A percentile compares a stretch with the other conserved stretches of the same genome.
Conservation (phyloP, 2,113 vertebrate species). For the Gallinago jamesoni region DNA sequence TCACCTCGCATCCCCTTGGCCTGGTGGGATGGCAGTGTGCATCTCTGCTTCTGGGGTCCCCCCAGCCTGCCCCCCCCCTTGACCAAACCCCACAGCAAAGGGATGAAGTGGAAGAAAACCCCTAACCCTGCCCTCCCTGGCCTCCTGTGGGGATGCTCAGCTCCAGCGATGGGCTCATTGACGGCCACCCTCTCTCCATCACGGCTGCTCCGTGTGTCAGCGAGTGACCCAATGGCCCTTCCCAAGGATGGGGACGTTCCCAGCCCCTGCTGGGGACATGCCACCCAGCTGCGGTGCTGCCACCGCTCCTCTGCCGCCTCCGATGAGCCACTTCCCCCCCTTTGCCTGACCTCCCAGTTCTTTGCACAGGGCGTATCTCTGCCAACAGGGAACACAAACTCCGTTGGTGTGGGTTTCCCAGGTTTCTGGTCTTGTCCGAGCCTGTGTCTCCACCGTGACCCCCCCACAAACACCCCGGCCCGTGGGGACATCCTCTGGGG, state of each 20-base stretch:
- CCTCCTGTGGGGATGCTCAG: background rate
- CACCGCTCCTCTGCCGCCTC: background rate
- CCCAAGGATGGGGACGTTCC: accelerated
- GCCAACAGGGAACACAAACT: too few species aligned
- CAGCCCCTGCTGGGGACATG: background rate
- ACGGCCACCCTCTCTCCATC: background rate
- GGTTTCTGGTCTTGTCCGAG: background rate
- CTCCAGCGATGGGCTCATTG: background rate
- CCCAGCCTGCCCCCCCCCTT: too few species aligned
- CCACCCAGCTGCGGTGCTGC: background rate
- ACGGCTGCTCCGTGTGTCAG: background rate
- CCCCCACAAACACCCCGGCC: too few species aligned
- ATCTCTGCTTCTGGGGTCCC: background rate
- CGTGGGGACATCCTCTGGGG: background rate
- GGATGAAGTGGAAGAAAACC: background rate
- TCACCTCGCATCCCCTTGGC: accelerated
- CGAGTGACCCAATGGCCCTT: background rate
- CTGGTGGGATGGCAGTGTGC: accelerated
- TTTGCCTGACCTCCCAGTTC: too few species aligned
- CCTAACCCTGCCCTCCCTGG: accelerated
- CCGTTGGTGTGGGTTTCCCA: background rate
- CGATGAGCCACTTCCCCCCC: background rate
- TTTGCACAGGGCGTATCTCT: background rate
- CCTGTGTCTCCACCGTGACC: background rate
- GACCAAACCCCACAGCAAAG: accelerated